Conservation (phyloP, 1,140 invertebrate species). For the Caenorhabditis briggsae region DNA sequence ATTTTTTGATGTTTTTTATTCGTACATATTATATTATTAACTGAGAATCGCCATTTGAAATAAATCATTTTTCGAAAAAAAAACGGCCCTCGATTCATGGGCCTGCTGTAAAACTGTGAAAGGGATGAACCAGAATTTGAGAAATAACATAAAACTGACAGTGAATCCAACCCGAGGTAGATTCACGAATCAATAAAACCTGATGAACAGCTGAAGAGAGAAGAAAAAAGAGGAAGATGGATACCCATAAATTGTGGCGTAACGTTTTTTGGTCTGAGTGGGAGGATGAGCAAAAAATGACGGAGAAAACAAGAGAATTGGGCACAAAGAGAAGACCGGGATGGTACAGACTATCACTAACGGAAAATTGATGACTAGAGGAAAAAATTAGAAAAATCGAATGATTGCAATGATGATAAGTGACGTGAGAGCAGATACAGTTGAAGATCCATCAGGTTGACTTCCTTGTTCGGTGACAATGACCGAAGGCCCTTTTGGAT, state of each 20-base stretch:
- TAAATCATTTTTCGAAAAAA: not conserved
- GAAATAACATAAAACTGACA: not conserved
- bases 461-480: conserved; percentile 27
- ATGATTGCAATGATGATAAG: not conserved
- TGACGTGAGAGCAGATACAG: not conserved
- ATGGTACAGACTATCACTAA: conserved; percentile 36
- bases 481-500: conserved; percentile 36
- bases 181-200: conserved; percentile 25
- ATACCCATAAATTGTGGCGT: conserved; percentile 47
- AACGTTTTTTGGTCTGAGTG: not conserved
- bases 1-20: no score
- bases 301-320: not conserved
- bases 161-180: conserved; percentile 32
- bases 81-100: not conserved
- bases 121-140: not conserved
- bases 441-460: conserved; percentile 28
- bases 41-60: no score
- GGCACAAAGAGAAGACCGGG: conserved; percentile 16
- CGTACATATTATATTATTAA: no score
- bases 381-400: not conserved
- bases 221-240: not conserved
- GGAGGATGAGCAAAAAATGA: conserved; percentile 36
- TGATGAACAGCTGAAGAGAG: conserved; percentile 1
- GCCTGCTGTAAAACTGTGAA: not conserved
- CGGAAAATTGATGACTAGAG: not conserved